Evolutionary conservation across 2,797 vertebrate genomes (phyloP), one percentile per base, ranked within the genome.

Genomic region (Myripristis murdjan): DNA sequence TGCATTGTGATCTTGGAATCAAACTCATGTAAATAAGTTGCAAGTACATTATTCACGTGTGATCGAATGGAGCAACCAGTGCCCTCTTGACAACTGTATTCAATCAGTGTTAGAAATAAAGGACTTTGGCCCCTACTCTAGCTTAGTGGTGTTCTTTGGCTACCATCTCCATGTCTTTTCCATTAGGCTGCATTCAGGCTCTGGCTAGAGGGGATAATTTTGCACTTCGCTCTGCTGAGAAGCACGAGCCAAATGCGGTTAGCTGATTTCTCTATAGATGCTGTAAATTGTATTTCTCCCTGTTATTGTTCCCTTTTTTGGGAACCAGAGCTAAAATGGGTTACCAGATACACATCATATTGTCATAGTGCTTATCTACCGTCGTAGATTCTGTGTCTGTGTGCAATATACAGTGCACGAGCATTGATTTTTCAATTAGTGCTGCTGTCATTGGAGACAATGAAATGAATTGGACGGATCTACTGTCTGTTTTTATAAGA

Each of bases 101-200:
- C 51, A 37, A n/a, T n/a, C n/a, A n/a, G 37, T 28, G 31, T 64
- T 73, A 46, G 52, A 79, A 77, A 76, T 59, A 47, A 48, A 74
- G 58, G 56, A 77, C 15, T 64, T 47, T 65, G 46, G 59, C n/a
- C n/a, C n/a, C n/a, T n/a, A 22, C 33, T 15, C 41, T 79, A 11
- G 20, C 44, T 9, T 20, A 49, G 48, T 43, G 60, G 68, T 61
- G 58, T 31, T 69, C 44, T 63, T 47, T 70, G 56, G 67, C 57
- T 68, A 53, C 39, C 59, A 47, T 70, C 66, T 76, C 46, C 53
- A 12, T 69, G 37, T 65, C 49, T 74, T 28, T 73, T 84, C 48
- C 41, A 23, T 53, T 14, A 53, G 47, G 71, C 51, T 62, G 51
- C 16, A 60, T 61, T 49, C 31, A 15, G 24, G 55, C 51, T 76